A percentile compares a stretch with the other conserved stretches of the same genome.
phyloP scores from a whole-genome alignment of 2,888 invertebrate genomes.

The Chrysopilus asiliformis region DNA sequence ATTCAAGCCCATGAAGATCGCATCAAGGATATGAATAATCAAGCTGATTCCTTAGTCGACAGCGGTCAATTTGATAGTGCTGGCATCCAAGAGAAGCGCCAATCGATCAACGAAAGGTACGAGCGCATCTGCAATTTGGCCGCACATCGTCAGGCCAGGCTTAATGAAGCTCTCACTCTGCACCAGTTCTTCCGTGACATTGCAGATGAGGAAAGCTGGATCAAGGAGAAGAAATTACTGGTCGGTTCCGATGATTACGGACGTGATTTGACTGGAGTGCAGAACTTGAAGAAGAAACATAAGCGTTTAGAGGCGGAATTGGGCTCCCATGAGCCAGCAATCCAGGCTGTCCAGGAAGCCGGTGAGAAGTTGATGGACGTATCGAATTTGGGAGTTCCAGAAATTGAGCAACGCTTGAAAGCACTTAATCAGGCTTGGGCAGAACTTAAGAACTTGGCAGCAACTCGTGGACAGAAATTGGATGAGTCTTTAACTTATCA shows the following conservation, averaged over 20 bases:
- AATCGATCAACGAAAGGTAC: conserved; percentile 93
- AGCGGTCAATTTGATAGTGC: conserved; percentile 96
- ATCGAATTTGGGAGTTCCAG: conserved; percentile 79
- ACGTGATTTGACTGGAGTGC: conserved; percentile 93
- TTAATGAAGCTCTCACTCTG: conserved; percentile 93
- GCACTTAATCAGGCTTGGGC: conserved; percentile 87
- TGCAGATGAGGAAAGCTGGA: conserved; percentile 99
- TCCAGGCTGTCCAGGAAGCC: conserved; percentile 82
- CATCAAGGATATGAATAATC: conserved; percentile 85
- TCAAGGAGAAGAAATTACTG: conserved; percentile 95
- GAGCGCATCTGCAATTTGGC: conserved; percentile 86
- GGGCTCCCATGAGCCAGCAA: conserved; percentile 94
- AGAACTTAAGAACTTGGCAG: conserved; percentile 77
- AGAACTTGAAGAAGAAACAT: conserved; percentile 97
- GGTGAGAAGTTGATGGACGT: conserved; percentile 90
- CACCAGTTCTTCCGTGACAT: conserved; percentile 99
- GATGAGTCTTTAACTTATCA: conserved; percentile 96
- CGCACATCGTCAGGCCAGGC: conserved; percentile 77
- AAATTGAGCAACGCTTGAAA: conserved; percentile 76
- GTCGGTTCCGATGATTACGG: conserved; percentile 98
- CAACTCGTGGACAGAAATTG: conserved; percentile 80
- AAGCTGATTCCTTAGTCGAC: conserved; percentile 91
- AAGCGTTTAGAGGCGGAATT: conserved; percentile 97
- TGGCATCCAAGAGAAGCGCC: conserved; percentile 87
- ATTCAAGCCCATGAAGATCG: conserved; percentile 93